These are phyloP conservation scores for Trachops cirrhosus DNA, from an alignment of 2,797 vertebrate genomes.

Conservation along the genomic window DNA sequence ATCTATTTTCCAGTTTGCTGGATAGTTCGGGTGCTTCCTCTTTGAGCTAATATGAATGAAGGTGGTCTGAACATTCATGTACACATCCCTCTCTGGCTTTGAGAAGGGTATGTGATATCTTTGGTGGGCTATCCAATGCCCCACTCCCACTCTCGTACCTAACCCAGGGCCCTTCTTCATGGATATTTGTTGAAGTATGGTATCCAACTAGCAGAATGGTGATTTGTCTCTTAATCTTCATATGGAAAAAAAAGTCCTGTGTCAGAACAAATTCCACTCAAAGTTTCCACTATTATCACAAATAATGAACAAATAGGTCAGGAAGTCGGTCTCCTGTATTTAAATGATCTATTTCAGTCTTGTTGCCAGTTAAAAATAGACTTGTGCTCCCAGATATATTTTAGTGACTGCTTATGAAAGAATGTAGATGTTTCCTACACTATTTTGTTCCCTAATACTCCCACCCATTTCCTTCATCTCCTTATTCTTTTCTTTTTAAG, in stretches of 20 bases:
- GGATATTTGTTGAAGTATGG: neutral
- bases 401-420: slow-evolving; percentile 45
- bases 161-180: neutral
- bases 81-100: neutral
- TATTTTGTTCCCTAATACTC: slow-evolving; percentile 22
- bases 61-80: neutral
- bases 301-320: slow-evolving; percentile 58
- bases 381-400: slow-evolving; percentile 30
- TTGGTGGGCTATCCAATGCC: neutral
- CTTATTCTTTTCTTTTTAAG: neutral
- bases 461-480: neutral
- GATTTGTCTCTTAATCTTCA: slow-evolving; percentile 21
- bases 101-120: neutral
- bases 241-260: slow-evolving; percentile 47
- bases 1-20: neutral
- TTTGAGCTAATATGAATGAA: neutral
- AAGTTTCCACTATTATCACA: slow-evolving; percentile 67
- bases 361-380: slow-evolving; percentile 68
- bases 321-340: slow-evolving; percentile 54
- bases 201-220: neutral
- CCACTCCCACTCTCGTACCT: neutral
- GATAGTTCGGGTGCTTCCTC: slow-evolving; percentile 4
- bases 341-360: slow-evolving; percentile 49
- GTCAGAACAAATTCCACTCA: slow-evolving; percentile 52
- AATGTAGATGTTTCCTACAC: neutral